Conservation (phyloP, 2,797 vertebrate species). For the Vultur gryphus region DNA sequence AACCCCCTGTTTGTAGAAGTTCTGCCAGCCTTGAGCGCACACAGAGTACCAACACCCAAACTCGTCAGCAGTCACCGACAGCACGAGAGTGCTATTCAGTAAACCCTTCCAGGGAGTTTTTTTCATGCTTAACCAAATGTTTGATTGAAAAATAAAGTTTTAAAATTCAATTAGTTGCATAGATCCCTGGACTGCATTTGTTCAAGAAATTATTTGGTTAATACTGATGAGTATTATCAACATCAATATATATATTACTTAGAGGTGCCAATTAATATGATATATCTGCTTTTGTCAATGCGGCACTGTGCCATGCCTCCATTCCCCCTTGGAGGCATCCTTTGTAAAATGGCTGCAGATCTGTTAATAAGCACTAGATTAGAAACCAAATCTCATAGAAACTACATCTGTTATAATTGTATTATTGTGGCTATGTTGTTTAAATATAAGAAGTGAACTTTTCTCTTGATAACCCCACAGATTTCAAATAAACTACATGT, state of each 20-base stretch:
- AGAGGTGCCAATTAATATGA: neutral
- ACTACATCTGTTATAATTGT: neutral
- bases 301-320: neutral
- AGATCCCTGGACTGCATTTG: neutral
- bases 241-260: neutral
- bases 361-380: neutral
- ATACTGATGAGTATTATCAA: neutral
- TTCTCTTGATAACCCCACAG: neutral
- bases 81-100: neutral
- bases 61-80: neutral
- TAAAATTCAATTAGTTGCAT: neutral
- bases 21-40: neutral
- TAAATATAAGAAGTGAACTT: neutral
- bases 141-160: neutral
- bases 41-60: neutral
- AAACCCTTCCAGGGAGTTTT: neutral
- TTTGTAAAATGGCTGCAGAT: neutral
- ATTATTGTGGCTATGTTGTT: neutral
- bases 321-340: neutral
- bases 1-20: neutral
- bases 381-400: neutral
- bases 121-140: neutral
- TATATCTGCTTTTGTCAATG: neutral
- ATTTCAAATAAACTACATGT: neutral
- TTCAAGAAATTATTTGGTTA: neutral